Evolutionary conservation across 2,113 vertebrate genomes (phyloP), one percentile per base, ranked within the genome.

Genomic region (Engraulis encrasicolus): DNA sequence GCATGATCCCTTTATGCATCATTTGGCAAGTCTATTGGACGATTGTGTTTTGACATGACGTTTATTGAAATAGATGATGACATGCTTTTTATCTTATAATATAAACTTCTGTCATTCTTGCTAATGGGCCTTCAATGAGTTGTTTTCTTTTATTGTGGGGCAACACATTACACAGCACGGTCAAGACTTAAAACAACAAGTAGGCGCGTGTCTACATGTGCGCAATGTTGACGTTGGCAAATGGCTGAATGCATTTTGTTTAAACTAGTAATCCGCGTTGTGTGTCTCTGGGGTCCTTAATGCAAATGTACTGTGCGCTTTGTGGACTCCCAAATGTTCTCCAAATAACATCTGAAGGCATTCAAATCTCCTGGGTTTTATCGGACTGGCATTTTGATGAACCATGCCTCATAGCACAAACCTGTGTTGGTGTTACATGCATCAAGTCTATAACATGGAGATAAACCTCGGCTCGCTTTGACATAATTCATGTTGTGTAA

Each of bases 301-400:
- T 80, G 77, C 82, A 95, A 92, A 93, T 92, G 85, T 82, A 52
- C 45, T 86, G 34, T 37, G 82, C 82, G 82, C 87, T 88, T 87
- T 84, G 80, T 81, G 80, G 34, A 84, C 34, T 86, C 83, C 83
- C 88, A 84, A 90, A 88, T 23, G 61, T 84, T 90, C 81, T 88
- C 86, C 82, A 90, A 88, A 92, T 89, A 91, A 82, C 86, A 89
- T 85, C 61, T 81, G 81, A 88, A 86, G 83, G 50, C 89, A 94
- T 94, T 92, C 93, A 93, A 93, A 94, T 94, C 19, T 81, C 61
- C 54, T 37, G 80, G 54, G 78, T 78, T 81, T 94, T 92, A 93
- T 94, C 93, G 50, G 86, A 36, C 49, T 92, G 91, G 86, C 92
- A 93, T 93, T 94, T 93, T 88, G 88, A 88, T 88, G 85, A 91